Evolutionary conservation across 64 coral and sea anemone species (phyloP), one percentile per base, ranked within the genome.

Genomic region (Actinia equina): DNA sequence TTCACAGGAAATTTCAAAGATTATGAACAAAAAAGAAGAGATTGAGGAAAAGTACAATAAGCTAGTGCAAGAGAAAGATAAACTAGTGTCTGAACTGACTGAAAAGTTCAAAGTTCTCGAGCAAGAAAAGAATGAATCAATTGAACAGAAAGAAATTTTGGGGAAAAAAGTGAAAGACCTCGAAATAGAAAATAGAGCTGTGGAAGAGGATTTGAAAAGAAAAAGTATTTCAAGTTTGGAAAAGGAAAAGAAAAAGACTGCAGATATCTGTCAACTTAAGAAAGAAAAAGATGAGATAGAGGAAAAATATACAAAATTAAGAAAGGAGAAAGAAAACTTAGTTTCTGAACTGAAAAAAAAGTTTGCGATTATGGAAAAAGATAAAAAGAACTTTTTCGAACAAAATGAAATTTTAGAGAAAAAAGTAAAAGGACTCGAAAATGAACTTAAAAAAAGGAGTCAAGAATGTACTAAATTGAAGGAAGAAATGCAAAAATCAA

Each of bases 281-380:
- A 49, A 87, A 58, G 88, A 96, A 64, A 64, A 58, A 26, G 71
- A 93, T 49, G 82, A 85, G n/a, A 65, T 82, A 56, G 88, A 89
- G 30, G 62, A 84, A 42, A 87, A 96, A 23, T 88, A 90, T 52
- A 69, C 57, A 37, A 71, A 18, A 22, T 19, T 93, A n/a, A 78
- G 84, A 65, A 59, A 52, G n/a, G 94, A 96, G 19, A 96, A 96
- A 17, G 88, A 96, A 23, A 85, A 41, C 52, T 86, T 96, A 17
- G 71, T 91, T 6, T 45, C 74, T 22, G 91, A 96, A 82, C 53
- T 96, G 6, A 93, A 88, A 3, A 87, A 85, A 76, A 89, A 87
- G 46, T 85, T 90, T 62, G 19, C 79, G 2, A 26, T 69, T 46
- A 71, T 96, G 82, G 88, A 96, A 52, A 84, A 88, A 17, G 79